These are phyloP conservation scores for Stegastes partitus DNA, from an alignment of 2,113 vertebrate species.

Conservation along the genomic window DNA sequence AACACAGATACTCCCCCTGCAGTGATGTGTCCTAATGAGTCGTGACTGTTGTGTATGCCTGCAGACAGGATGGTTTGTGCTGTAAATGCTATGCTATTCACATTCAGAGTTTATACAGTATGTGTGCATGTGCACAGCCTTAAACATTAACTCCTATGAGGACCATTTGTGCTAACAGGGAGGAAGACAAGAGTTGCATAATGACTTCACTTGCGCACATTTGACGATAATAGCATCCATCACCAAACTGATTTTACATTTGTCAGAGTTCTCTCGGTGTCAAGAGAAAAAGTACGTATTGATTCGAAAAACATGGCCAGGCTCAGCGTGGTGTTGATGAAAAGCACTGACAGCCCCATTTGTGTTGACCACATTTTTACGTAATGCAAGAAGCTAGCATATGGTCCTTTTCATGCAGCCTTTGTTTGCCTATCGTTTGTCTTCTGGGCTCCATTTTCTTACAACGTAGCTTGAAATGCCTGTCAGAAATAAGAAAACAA, in stretches of 20 bases:
- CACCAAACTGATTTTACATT: constrained; percentile 20
- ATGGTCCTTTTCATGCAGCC: not conserved
- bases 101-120: not conserved
- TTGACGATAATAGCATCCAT: constrained; percentile 1
- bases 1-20: constrained; percentile 5
- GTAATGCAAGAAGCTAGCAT: not conserved
- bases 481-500: not conserved
- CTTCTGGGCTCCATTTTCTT: not conserved
- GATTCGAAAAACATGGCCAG: constrained; percentile 29
- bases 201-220: not conserved
- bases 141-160: not conserved
- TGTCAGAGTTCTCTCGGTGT: not conserved
- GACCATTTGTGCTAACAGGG: not conserved
- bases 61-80: constrained; percentile 5
- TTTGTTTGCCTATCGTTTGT: constrained; percentile 4
- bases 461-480: not conserved
- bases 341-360: constrained; percentile 10
- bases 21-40: constrained; percentile 45
- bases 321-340: not conserved
- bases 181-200: not conserved
- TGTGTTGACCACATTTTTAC: not conserved
- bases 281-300: not conserved
- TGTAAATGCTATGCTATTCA: not conserved
- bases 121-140: not conserved
- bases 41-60: constrained; percentile 19